Percentiles rank a stretch among this genome's conserved stretches.
These are phyloP conservation scores for Chionoecetes opilio DNA, from an alignment of 1,140 invertebrate species.

Conservation along the genomic window DNA sequence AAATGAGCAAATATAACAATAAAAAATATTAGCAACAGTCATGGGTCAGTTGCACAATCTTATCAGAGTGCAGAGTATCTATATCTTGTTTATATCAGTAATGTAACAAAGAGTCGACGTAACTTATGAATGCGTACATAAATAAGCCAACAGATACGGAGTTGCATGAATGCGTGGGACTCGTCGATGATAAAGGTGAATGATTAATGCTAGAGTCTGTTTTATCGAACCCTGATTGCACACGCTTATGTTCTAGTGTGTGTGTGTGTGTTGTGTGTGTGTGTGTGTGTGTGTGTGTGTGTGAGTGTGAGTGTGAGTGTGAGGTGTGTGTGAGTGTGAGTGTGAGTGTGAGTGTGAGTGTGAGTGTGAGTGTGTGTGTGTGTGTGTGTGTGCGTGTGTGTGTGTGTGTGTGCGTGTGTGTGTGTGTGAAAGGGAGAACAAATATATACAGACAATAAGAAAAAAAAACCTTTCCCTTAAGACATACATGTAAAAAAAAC, in stretches of 20 bases:
- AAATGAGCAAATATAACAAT: no score
- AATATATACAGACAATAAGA: not conserved
- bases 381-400: slow-evolving; percentile 42
- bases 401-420: not conserved
- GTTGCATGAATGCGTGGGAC: no score
- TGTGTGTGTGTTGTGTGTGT: slow-evolving; percentile 27
- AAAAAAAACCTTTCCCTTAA: no score
- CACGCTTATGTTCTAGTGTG: not conserved
- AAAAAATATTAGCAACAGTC: no score
- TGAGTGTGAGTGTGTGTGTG: slow-evolving; percentile 50
- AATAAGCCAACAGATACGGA: no score
- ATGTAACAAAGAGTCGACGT: not conserved
- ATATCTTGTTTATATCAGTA: not conserved
- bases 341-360: not conserved
- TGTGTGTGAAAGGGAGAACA: not conserved
- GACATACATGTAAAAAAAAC: no score
- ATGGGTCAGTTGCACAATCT: no score
- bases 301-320: slow-evolving; percentile 34
- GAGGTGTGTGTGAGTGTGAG: not conserved
- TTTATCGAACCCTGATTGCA: not conserved
- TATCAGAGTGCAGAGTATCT: no score
- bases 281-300: slow-evolving; percentile 56
- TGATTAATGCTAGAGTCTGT: no score
- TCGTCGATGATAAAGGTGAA: no score
- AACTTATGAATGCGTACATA: no score